Evolutionary conservation across 2,797 vertebrate species (phyloP).

Genomic region (Cryptoblepharus egeriae): DNA sequence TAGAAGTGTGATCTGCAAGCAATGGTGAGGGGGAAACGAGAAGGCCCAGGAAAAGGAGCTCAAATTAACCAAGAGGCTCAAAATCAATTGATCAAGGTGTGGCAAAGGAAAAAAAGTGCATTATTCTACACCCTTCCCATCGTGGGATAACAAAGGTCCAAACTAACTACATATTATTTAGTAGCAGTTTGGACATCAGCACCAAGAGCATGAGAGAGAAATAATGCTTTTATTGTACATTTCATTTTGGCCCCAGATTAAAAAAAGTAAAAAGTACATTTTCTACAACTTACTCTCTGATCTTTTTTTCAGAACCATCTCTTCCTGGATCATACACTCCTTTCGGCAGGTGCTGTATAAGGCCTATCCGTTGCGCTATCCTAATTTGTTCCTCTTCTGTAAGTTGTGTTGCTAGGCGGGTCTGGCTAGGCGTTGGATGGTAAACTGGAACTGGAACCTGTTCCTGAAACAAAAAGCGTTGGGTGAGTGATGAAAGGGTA

Average conservation of each 20-base stretch:
- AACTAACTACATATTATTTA: too few species aligned
- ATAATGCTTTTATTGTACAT: too few species aligned
- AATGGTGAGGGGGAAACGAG: too few species aligned
- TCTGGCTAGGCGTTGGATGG: conserved; percentile 90
- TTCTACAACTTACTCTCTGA: conserved; percentile 84
- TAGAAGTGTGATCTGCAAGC: too few species aligned
- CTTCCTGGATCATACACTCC: conserved; percentile 88
- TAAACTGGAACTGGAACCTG: conserved; percentile 88
- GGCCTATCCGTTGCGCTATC: conserved; percentile 89
- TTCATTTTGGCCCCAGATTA: too few species aligned
- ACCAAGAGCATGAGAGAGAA: too few species aligned
- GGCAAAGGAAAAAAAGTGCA: not conserved
- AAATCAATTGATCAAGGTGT: not conserved
- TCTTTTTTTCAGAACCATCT: conserved; percentile 90
- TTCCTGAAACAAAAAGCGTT: conserved; percentile 73
- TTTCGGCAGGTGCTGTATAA: conserved; percentile 90
- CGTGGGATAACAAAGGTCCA: not conserved
- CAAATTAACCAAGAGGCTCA: not conserved
- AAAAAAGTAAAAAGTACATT: not conserved
- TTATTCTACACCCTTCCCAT: not conserved
- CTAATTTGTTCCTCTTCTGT: conserved; percentile 91
- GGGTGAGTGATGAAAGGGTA: not conserved
- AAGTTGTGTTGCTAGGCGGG: conserved; percentile 87
- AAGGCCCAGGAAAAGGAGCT: too few species aligned
- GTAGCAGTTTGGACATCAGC: too few species aligned